A percentile compares a stretch with the other conserved stretches of the same genome.
These are phyloP conservation scores for Luperina testacea DNA, from an alignment of 2,888 invertebrate genomes.

Conservation along the genomic window DNA sequence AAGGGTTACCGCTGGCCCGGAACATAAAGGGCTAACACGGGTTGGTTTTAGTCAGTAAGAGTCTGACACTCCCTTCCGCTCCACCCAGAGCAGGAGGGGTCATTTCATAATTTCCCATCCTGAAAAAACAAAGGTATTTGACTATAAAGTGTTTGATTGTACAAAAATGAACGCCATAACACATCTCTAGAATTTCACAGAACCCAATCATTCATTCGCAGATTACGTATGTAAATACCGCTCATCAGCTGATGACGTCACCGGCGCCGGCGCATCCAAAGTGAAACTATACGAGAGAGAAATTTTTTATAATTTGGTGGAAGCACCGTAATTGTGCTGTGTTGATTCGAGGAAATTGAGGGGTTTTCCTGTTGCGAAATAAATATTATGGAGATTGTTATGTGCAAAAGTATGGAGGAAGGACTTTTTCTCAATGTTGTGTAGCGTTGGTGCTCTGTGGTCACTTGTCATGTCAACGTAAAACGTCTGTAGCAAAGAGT, in stretches of 20 bases:
- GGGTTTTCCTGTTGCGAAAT: neutral
- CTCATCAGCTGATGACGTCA: slow-evolving; percentile 54
- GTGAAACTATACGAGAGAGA: slow-evolving; percentile 56
- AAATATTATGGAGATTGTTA: neutral
- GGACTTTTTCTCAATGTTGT: no score
- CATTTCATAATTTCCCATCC: no score
- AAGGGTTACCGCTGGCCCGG: no score
- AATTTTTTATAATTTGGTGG: slow-evolving; percentile 50
- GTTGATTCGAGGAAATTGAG: neutral
- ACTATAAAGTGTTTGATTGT: no score
- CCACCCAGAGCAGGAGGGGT: no score
- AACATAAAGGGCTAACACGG: no score
- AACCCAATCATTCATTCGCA: neutral
- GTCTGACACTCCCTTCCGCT: no score
- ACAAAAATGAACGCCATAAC: neutral
- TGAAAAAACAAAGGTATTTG: no score
- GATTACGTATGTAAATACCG: slow-evolving; percentile 26
- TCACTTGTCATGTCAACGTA: no score
- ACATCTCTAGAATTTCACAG: neutral
- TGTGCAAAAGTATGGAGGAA: neutral
- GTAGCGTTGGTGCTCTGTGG: no score
- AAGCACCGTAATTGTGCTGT: slow-evolving; percentile 17
- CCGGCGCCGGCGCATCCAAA: slow-evolving; percentile 63
- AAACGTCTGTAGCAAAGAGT: no score
- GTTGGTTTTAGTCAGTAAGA: no score